Evolutionary conservation across 2,113 vertebrate genomes (phyloP), one percentile per base, ranked within the genome.

Genomic region (Halichoerus grypus): DNA sequence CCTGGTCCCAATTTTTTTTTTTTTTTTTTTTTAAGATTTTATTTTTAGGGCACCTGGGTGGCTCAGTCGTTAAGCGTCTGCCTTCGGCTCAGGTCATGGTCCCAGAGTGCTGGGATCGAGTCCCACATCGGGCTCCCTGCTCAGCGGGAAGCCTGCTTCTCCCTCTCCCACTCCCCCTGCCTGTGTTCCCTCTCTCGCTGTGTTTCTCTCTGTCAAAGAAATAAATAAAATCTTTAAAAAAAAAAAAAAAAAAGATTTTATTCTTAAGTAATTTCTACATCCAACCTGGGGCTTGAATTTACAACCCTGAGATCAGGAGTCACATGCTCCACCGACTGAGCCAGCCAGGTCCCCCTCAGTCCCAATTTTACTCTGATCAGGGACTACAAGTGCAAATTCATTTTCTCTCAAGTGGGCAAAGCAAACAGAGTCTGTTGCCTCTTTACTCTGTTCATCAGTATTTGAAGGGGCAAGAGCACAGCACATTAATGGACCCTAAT

Each of bases 391-490:
- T n/a, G 77, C 84, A 86, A 80, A 53, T 92, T 84, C 22, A 36
- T 85, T 88, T 90, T 91, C 53, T 84, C 28, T 63, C 46, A 42
- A 49, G 42, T 72, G 77, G 26, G 36, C 51, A 31, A 51, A 88
- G 5, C n/a, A 88, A 71, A 83, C 31, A 84, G 88, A 88, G 65
- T 31, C 53, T 39, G 19, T 82, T 93, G 59, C 69, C 71, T 95
- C 42, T 84, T 77, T 28, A 55, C 72, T 96, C 57, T 87, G 61
- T 46, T 89, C 10, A 57, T 80, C 12, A 4, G 46, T 96, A 31
- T 94, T 92, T 87, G 39, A 46, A 88, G 53, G 80, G 28, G 28
- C 49, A 92, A 39, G n/a, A 86, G 67, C 71, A 82, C 28, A 81
- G 67, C 31, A 92, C 49, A 57, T 82, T 74, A 51, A 76, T 76